Evolutionary conservation across 2,797 vertebrate genomes (phyloP).

Genomic region (Chelon labrosus): DNA sequence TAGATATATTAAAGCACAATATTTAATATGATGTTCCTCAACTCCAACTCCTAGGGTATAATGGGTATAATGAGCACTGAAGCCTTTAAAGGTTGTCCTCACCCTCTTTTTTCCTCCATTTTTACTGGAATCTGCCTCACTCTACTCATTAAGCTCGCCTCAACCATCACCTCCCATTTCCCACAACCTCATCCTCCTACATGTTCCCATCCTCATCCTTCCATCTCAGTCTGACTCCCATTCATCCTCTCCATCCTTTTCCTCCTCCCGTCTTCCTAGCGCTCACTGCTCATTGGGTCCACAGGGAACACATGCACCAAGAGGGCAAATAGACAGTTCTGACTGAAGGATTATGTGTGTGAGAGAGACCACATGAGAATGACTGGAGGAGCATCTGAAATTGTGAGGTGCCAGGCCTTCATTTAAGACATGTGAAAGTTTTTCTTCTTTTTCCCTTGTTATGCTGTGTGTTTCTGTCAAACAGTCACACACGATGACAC

Average conservation of each 20-base stretch:
- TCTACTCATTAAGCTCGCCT: background rate
- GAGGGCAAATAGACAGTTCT: slow-evolving; percentile 34
- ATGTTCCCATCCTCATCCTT: slow-evolving; percentile 22
- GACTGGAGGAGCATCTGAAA: slow-evolving; percentile 5
- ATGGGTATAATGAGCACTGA: too few relatives aligned
- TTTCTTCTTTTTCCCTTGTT: slow-evolving; percentile 30
- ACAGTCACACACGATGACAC: slow-evolving; percentile 1
- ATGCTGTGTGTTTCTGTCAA: slow-evolving; percentile 36
- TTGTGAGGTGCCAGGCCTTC: slow-evolving; percentile 12
- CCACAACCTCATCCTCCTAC: slow-evolving; percentile 24
- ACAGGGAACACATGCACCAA: slow-evolving; percentile 50
- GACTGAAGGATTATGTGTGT: slow-evolving; percentile 21
- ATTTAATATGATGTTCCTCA: background rate
- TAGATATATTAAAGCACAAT: background rate
- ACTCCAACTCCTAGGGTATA: background rate
- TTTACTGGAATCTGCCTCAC: background rate
- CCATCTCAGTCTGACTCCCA: slow-evolving; percentile 17
- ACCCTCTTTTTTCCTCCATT: background rate
- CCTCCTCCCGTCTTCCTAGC: slow-evolving; percentile 34
- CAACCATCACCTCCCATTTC: slow-evolving; percentile 12
- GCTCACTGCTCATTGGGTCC: slow-evolving; percentile 63
- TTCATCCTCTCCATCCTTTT: slow-evolving; percentile 19
- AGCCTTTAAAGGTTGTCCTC: background rate
- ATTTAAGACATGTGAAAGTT: slow-evolving; percentile 37
- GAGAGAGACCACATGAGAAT: background rate